Percentiles rank a stretch among this genome's conserved stretches.
phyloP scores from a whole-genome alignment of 2,888 invertebrate genomes.

The Parnassius apollo region DNA sequence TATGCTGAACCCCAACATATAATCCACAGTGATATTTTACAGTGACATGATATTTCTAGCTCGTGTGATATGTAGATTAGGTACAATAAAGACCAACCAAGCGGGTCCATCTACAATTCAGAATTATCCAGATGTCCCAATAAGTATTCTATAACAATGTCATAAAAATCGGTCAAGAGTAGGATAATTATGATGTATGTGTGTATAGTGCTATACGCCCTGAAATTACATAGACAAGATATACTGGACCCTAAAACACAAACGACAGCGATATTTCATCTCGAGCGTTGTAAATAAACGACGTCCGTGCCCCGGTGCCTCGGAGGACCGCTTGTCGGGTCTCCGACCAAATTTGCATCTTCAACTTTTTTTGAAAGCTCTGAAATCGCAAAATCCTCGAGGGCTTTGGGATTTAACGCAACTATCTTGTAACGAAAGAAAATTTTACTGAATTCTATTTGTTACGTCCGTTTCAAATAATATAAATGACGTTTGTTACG shows the following conservation, averaged over 20 bases:
- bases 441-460: neutral
- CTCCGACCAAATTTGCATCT: constrained; percentile 41
- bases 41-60: no score
- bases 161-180: no score
- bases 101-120: no score
- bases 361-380: constrained; percentile 18
- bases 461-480: constrained; percentile 2
- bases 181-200: no score
- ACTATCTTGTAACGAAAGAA: constrained; percentile 6
- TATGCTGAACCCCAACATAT: no score
- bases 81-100: no score
- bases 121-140: no score
- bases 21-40: no score
- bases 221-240: neutral
- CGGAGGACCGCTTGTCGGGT: constrained; percentile 41
- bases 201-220: no score
- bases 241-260: constrained; percentile 33
- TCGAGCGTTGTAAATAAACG: constrained; percentile 53
- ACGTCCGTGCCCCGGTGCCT: constrained; percentile 38
- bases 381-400: constrained; percentile 17
- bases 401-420: constrained; percentile 17
- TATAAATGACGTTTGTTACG: neutral
- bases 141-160: no score
- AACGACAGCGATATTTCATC: constrained; percentile 55
- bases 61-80: no score